Evolutionary conservation across 2,113 vertebrate genomes (phyloP).

Genomic region (Ranitomeya imitator): DNA sequence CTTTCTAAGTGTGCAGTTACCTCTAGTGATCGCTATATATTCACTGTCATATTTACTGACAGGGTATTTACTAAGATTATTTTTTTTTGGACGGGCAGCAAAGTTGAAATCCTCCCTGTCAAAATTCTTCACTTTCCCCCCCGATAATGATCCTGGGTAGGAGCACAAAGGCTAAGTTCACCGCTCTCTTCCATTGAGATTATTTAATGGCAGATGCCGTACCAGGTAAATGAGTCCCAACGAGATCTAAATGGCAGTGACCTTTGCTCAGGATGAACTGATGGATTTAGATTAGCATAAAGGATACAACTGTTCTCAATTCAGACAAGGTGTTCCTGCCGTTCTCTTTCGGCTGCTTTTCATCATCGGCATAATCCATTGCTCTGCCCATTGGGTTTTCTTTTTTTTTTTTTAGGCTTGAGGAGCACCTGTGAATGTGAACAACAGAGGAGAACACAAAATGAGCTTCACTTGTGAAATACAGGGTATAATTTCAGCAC

Average conservation of each 20-base stretch:
- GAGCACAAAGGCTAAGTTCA: background rate
- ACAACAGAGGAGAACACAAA: constrained; percentile 55
- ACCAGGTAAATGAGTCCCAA: constrained; percentile 31
- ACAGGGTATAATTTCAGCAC: constrained; percentile 58
- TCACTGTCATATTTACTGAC: background rate
- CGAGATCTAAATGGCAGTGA: constrained; percentile 6
- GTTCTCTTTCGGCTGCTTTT: constrained; percentile 46
- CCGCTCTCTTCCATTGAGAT: background rate
- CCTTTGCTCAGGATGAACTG: constrained; percentile 28
- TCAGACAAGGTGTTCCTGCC: constrained; percentile 21
- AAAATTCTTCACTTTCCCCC: background rate
- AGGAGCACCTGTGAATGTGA: constrained; percentile 56
- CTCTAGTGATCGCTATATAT: background rate
- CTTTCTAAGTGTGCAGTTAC: background rate
- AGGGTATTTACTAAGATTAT: constrained; percentile 2
- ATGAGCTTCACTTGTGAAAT: constrained; percentile 56
- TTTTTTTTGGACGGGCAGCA: background rate
- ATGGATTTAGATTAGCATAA: constrained; percentile 25
- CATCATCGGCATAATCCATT: constrained; percentile 39
- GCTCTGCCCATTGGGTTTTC: constrained; percentile 49
- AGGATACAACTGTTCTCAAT: constrained; percentile 54
- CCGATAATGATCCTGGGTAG: background rate
- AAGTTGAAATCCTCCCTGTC: background rate
- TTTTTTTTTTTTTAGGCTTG: constrained; percentile 48
- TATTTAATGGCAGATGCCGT: constrained; percentile 5